These are phyloP conservation scores for Idaea dimidiata DNA, from an alignment of 2,888 invertebrate genomes.

Conservation along the genomic window DNA sequence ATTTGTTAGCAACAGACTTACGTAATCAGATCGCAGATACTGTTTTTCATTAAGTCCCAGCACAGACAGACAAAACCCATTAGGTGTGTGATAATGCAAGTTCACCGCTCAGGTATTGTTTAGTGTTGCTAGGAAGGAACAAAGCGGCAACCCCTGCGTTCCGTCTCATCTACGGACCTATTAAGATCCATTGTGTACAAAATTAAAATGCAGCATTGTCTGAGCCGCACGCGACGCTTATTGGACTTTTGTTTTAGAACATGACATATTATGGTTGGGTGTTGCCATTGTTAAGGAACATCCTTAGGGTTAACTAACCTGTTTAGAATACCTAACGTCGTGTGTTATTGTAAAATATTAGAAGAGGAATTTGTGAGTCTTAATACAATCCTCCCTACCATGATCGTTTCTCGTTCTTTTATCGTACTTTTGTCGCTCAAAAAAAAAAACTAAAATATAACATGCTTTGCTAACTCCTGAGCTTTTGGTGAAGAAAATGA, in stretches of 20 bases:
- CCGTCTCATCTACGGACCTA: conserved; percentile 72
- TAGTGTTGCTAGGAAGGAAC: conserved; percentile 65
- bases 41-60: conserved; percentile 20
- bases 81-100: conserved; percentile 77
- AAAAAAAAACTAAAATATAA: too few species aligned
- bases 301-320: conserved; percentile 5
- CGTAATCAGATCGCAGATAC: conserved; percentile 42
- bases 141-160: conserved; percentile 53
- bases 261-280: conserved; percentile 30
- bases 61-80: conserved; percentile 73
- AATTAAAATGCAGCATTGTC: conserved; percentile 79
- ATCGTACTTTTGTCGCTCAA: too few species aligned
- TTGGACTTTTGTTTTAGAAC: conserved; percentile 56
- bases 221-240: conserved; percentile 50
- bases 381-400: too few species aligned
- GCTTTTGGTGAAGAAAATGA: too few species aligned
- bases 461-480: too few species aligned
- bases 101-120: conserved; percentile 76
- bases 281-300: conserved; percentile 9
- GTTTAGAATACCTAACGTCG: neutral
- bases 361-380: neutral
- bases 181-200: conserved; percentile 76
- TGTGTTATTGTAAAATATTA: neutral
- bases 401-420: too few species aligned
- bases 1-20: conserved; percentile 53